phyloP scores from a whole-genome alignment of 2,888 invertebrate species.

The Eristalis pertinax region DNA sequence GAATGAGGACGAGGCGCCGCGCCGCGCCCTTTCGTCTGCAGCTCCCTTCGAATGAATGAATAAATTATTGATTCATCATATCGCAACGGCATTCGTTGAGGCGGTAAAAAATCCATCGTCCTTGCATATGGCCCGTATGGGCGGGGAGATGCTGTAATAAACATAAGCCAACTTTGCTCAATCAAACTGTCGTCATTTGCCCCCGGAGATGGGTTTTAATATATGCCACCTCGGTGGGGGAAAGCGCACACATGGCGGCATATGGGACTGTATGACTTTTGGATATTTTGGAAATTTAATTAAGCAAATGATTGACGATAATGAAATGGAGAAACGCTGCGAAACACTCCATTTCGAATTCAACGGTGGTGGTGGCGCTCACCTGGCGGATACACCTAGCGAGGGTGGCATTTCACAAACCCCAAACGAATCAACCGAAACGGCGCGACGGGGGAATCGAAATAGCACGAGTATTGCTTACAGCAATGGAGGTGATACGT shows the following conservation, averaged over 20 bases:
- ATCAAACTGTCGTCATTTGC: constrained; percentile 8
- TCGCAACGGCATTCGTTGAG: constrained; percentile 11
- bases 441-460: neutral
- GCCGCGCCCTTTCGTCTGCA: neutral
- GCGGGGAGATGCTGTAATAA: constrained; percentile 14
- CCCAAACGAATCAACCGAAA: neutral
- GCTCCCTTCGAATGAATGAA: constrained; percentile 8
- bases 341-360: neutral
- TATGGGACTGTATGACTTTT: constrained; percentile 22
- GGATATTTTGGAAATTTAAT: constrained; percentile 45
- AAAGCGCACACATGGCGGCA: neutral
- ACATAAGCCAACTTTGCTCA: constrained; percentile 26
- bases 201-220: constrained; percentile 10
- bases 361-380: neutral
- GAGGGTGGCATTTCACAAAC: neutral
- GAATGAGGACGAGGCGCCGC: neutral
- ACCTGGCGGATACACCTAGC: neutral
- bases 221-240: neutral
- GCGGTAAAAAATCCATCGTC: neutral
- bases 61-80: constrained; percentile 43
- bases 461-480: neutral
- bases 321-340: constrained; percentile 3
- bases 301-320: constrained; percentile 47
- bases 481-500: neutral
- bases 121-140: neutral